These are phyloP conservation scores for Eubucco bourcierii DNA, from an alignment of 2,113 vertebrate species.

Conservation along the genomic window DNA sequence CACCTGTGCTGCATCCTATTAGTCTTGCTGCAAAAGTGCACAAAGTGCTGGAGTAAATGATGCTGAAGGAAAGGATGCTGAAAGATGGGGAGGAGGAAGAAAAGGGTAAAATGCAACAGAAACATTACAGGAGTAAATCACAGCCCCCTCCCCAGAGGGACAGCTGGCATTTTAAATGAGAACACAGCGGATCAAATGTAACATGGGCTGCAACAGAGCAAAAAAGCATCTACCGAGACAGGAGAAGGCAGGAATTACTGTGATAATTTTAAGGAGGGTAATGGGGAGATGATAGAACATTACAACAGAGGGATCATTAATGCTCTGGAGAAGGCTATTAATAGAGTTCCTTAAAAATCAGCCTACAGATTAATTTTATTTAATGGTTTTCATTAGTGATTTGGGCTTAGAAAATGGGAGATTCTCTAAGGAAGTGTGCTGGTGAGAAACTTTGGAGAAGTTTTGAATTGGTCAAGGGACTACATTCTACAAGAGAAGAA, in stretches of 20 bases:
- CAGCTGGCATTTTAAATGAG: not conserved
- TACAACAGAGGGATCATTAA: not conserved
- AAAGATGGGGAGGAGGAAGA: not conserved
- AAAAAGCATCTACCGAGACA: not conserved
- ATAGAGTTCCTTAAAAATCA: conserved; percentile 36
- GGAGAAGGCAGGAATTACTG: conserved; percentile 12
- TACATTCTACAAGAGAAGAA: not conserved
- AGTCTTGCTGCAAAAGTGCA: not conserved
- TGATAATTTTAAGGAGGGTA: conserved; percentile 9
- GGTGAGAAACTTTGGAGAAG: not conserved
- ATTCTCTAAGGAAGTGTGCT: not conserved
- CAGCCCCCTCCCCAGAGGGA: not conserved
- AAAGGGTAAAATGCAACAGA: not conserved
- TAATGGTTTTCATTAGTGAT: not conserved
- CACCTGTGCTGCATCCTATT: not conserved
- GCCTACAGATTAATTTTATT: conserved; percentile 13
- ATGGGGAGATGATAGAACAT: not conserved
- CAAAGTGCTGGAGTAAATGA: not conserved
- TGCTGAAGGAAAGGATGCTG: not conserved
- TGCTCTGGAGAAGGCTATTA: conserved; percentile 10
- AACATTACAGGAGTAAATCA: not conserved
- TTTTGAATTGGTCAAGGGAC: not conserved
- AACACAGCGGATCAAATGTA: not conserved
- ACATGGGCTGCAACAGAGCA: not conserved
- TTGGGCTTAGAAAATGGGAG: not conserved